A percentile compares a stretch with the other conserved stretches of the same genome.
These are phyloP conservation scores for Oryzias curvinotus DNA, from an alignment of 2,113 vertebrate genomes.

Conservation along the genomic window DNA sequence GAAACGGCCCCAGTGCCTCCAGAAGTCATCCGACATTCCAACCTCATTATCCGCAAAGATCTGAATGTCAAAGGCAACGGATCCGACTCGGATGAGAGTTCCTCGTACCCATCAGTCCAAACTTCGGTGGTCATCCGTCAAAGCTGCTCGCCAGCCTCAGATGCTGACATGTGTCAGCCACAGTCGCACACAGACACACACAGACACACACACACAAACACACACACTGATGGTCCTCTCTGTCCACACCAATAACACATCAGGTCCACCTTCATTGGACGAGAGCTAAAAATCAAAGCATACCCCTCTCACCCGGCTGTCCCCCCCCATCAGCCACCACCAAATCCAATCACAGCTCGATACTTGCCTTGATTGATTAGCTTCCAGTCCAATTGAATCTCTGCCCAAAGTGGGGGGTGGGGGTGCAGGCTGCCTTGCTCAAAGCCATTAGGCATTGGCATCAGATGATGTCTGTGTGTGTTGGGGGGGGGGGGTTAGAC, in stretches of 20 bases:
- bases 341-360: conserved; percentile 76
- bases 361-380: conserved; percentile 69
- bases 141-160: conserved; percentile 57
- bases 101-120: conserved; percentile 20
- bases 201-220: conserved; percentile 33
- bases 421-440: conserved; percentile 37
- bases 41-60: too few species aligned
- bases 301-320: conserved; percentile 8
- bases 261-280: conserved; percentile 70
- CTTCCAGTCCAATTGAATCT: conserved; percentile 76
- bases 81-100: too few species aligned
- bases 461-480: conserved; percentile 15
- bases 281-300: conserved; percentile 66
- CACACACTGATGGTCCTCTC: conserved; percentile 14
- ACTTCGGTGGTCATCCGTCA: conserved; percentile 55
- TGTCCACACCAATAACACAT: conserved; percentile 67
- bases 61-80: too few species aligned
- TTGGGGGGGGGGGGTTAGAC: conserved; percentile 10
- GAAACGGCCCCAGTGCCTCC: too few species aligned
- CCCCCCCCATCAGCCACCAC: conserved; percentile 50
- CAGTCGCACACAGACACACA: conserved; percentile 41
- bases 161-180: conserved; percentile 59
- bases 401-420: conserved; percentile 28
- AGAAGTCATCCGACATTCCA: too few species aligned
- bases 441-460: conserved; percentile 58